phyloP scores from a whole-genome alignment of 1,140 invertebrate species.

The Lepidurus arcticus region DNA sequence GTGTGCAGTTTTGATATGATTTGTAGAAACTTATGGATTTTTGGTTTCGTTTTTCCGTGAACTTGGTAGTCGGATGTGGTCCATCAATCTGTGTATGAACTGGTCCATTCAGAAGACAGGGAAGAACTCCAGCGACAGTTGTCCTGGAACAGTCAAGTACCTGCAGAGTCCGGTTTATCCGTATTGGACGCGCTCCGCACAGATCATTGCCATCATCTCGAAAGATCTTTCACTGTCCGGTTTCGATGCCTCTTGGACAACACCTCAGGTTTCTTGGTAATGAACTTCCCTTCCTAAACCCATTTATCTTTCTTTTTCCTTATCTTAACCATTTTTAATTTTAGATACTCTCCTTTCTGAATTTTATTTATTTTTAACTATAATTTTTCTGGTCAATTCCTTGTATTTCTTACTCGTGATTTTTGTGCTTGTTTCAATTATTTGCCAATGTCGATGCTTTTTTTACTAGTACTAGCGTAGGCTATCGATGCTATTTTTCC shows the following conservation, averaged over 20 bases:
- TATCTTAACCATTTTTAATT: no score
- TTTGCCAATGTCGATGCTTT: no score
- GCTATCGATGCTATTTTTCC: no score
- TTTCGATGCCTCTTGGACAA: constrained; percentile 98
- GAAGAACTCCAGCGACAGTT: constrained; percentile 94
- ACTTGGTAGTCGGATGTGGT: constrained; percentile 90
- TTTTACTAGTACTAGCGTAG: no score
- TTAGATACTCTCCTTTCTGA: no score
- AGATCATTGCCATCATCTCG: constrained; percentile 76
- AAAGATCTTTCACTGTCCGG: constrained; percentile 76
- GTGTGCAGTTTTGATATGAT: no score
- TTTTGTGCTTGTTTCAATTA: no score
- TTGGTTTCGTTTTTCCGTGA: background rate
- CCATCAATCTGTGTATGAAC: constrained; percentile 96
- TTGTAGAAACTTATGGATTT: background rate
- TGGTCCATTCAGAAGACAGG: constrained; percentile 97
- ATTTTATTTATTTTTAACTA: no score
- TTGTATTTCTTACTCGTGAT: no score
- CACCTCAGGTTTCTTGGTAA: constrained; percentile 95
- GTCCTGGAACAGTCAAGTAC: constrained; percentile 91
- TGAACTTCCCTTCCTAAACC: background rate
- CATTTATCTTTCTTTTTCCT: background rate
- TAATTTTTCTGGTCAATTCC: no score
- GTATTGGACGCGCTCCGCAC: constrained; percentile 75
- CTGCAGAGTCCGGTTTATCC: constrained; percentile 56